phyloP scores from a whole-genome alignment of 2,113 vertebrate species.

The Oryzias celebensis region DNA sequence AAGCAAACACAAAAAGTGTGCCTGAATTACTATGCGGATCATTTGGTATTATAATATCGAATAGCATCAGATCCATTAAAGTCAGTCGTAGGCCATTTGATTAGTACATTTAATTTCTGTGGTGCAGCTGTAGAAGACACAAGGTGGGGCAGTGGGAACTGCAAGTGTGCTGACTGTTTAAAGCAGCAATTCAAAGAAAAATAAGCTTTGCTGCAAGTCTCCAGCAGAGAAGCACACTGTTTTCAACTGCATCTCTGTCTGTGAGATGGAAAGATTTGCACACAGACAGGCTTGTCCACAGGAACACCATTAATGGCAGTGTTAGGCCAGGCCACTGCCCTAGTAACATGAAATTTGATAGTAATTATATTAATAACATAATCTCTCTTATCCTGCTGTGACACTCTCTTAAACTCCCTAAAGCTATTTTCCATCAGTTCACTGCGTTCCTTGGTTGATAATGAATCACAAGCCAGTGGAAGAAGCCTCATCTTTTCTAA shows the following conservation, averaged over 20 bases:
- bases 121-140: conserved; percentile 45
- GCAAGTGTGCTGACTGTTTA: conserved; percentile 63
- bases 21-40: too few relatives aligned
- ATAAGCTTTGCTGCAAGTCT: background rate
- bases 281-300: background rate
- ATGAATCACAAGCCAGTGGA: conserved; percentile 61
- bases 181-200: conserved; percentile 52
- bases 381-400: conserved; percentile 53
- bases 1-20: too few relatives aligned
- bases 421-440: conserved; percentile 65
- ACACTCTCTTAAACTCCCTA: conserved; percentile 39
- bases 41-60: too few relatives aligned
- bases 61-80: too few relatives aligned
- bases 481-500: conserved; percentile 21
- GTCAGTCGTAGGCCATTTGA: conserved; percentile 46
- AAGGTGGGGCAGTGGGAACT: conserved; percentile 31
- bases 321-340: conserved; percentile 56
- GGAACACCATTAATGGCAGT: conserved; percentile 41
- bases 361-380: conserved; percentile 78
- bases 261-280: background rate
- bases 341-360: conserved; percentile 62
- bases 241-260: background rate
- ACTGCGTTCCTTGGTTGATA: conserved; percentile 49
- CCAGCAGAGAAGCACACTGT: conserved; percentile 16
- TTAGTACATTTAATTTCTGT: conserved; percentile 65